Conservation (phyloP, 2,113 vertebrate species). For the Paramisgurnus dabryanus region DNA sequence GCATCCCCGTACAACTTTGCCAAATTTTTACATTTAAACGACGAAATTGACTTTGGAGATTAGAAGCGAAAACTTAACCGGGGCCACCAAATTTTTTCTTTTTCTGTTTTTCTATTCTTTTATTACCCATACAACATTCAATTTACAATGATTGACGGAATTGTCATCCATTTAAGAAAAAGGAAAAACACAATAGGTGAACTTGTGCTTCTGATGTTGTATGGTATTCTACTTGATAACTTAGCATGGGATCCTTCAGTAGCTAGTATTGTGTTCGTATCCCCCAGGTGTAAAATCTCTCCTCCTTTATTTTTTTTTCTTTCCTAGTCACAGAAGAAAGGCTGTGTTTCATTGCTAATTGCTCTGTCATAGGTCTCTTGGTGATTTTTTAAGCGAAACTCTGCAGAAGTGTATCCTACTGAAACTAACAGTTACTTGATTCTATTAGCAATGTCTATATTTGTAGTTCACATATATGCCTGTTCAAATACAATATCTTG, state of each 20-base stretch:
- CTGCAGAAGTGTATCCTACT: conserved; percentile 83
- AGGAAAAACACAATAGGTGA: conserved; percentile 50
- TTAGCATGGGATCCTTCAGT: conserved; percentile 79
- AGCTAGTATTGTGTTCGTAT: conserved; percentile 76
- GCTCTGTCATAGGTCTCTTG: conserved; percentile 77
- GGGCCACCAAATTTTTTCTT: conserved; percentile 14
- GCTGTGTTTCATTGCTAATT: conserved; percentile 80
- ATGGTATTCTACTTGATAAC: conserved; percentile 72
- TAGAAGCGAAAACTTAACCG: conserved; percentile 41
- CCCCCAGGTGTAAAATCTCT: conserved; percentile 57
- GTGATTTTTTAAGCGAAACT: conserved; percentile 74
- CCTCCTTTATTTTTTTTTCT: background rate
- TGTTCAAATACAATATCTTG: conserved; percentile 94
- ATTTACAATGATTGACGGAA: conserved; percentile 40
- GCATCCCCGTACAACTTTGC: conserved; percentile 74
- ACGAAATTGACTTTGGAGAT: conserved; percentile 49
- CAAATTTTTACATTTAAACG: conserved; percentile 65
- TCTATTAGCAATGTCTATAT: conserved; percentile 92
- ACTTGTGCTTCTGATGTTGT: conserved; percentile 72
- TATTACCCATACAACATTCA: conserved; percentile 65
- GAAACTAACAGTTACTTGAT: conserved; percentile 89
- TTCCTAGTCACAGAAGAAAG: conserved; percentile 73
- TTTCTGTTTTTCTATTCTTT: conserved; percentile 40
- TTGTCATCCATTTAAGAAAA: conserved; percentile 54
- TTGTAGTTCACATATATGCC: conserved; percentile 92